A percentile compares a stretch with the other conserved stretches of the same genome.
These are phyloP conservation scores for Sphecodes monilicornis DNA, from an alignment of 2,888 invertebrate genomes.

Conservation along the genomic window DNA sequence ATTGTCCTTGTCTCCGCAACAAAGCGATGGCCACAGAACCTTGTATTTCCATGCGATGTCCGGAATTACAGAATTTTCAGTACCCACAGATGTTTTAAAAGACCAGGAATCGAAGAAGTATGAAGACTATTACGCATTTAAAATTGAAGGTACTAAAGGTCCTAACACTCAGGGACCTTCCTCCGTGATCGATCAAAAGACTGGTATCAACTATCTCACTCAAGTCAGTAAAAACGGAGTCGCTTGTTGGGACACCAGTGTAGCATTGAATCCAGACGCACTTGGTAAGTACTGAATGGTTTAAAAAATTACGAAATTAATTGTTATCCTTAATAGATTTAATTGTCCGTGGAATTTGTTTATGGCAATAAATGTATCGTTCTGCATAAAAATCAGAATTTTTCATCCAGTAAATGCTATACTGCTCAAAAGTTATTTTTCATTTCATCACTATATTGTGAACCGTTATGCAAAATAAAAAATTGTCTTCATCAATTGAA, in stretches of 20 bases:
- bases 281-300: conserved; percentile 75
- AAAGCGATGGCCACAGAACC: conserved; percentile 87
- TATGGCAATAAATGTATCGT: too few species aligned
- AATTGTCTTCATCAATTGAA: too few species aligned
- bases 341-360: not conserved
- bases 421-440: not conserved
- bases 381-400: not conserved
- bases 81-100: conserved; percentile 90
- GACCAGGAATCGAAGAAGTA: conserved; percentile 90
- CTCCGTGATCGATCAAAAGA: conserved; percentile 89
- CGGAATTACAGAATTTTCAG: conserved; percentile 92
- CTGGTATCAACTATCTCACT: conserved; percentile 91
- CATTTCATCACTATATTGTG: not conserved
- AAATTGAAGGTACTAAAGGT: conserved; percentile 90
- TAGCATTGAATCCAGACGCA: conserved; percentile 88
- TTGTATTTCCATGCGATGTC: conserved; percentile 94
- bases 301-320: not conserved
- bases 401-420: not conserved
- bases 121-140: conserved; percentile 89
- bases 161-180: conserved; percentile 90
- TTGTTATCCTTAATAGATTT: not conserved
- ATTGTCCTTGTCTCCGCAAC: conserved; percentile 87
- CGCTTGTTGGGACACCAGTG: conserved; percentile 92
- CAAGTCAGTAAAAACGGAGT: conserved; percentile 91
- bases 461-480: not conserved